Evolutionary conservation across 2,113 vertebrate genomes (phyloP).

Genomic region (Neodon shergylaensis): DNA sequence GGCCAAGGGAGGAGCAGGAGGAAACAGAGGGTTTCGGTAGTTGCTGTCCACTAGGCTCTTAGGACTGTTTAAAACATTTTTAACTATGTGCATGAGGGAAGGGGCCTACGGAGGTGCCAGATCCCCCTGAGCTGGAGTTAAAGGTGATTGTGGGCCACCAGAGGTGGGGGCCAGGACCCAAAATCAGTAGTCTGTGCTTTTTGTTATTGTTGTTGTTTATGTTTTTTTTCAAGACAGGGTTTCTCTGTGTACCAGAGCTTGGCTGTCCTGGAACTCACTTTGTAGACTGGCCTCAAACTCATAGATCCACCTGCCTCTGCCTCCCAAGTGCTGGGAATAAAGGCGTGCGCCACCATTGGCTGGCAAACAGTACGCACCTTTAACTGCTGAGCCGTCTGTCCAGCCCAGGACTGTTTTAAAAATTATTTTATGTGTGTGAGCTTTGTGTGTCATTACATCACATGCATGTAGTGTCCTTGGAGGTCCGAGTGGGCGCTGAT

Average conservation of each 20-base stretch:
- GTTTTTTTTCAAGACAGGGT: not conserved
- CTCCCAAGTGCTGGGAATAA: not conserved
- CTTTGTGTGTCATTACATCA: not conserved
- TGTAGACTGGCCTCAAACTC: not conserved
- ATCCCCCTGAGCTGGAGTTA: not conserved
- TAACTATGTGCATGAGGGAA: not conserved
- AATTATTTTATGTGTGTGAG: not conserved
- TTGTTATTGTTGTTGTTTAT: no score
- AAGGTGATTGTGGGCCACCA: not conserved
- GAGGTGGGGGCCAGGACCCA: no score
- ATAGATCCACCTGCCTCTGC: not conserved
- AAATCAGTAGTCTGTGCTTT: not conserved
- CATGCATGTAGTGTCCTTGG: not conserved
- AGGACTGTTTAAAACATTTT: not conserved
- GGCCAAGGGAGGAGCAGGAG: not conserved
- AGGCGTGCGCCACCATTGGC: not conserved
- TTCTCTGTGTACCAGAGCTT: not conserved
- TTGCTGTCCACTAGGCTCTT: not conserved
- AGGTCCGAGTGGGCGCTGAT: not conserved
- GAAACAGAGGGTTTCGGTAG: not conserved
- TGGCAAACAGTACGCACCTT: not conserved
- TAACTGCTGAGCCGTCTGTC: not conserved
- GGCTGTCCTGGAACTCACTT: not conserved
- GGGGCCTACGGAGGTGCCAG: no score
- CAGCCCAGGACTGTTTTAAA: not conserved